Base-by-base conservation (phyloP, 2,113 vertebrate genomes). In the Rana temporaria region DNA sequence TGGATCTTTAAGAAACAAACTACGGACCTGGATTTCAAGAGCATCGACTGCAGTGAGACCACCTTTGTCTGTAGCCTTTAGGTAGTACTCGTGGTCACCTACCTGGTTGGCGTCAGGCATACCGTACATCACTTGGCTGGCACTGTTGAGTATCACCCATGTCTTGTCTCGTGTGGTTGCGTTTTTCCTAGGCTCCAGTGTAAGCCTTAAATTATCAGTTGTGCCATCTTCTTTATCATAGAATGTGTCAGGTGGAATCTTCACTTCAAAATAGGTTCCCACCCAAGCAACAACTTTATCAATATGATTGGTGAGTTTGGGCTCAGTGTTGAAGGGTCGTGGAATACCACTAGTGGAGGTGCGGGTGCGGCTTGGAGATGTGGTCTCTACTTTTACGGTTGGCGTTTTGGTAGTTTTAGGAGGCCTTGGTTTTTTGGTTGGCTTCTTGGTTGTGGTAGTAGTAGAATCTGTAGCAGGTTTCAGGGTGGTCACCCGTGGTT, bases 61-160 rank as follows among this genome's bases (percentile, higher is more conserved):
- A 0, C 95, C 97, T 74, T 99, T 99, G 85, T 99, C 97, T 0
- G 95, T 96, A 0, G 97, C 97, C 0, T 97, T 92, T 95, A 99
- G 96, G 87, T 97, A 97, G 80, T 97, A 99, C 85, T 96, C 96
- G 0, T 99, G 97, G 72, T 94, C 96, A 42, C 97, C 97, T 1
- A 93, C 88, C 3, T 98, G 96, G 71, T 62, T 87, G 76, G 80
- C 90, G 65, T 98, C 95, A 0, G 98, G 96, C 85, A 99, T 91
- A 73, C 98, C 98, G 0, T 97, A 99, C 92, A 99, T 92, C 19
- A 99, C 94, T 88, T 98, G 97, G 88, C 96, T 98, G 16, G 95
- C 98, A 89, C 95, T 97, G 87, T 99, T 98, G 87, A 99, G 97
- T 84, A 98, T 96, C 7, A 99, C 97, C 97, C 98, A 99, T 0